phyloP scores from a whole-genome alignment of 1,140 invertebrate genomes.

The Drosophila bocqueti region DNA sequence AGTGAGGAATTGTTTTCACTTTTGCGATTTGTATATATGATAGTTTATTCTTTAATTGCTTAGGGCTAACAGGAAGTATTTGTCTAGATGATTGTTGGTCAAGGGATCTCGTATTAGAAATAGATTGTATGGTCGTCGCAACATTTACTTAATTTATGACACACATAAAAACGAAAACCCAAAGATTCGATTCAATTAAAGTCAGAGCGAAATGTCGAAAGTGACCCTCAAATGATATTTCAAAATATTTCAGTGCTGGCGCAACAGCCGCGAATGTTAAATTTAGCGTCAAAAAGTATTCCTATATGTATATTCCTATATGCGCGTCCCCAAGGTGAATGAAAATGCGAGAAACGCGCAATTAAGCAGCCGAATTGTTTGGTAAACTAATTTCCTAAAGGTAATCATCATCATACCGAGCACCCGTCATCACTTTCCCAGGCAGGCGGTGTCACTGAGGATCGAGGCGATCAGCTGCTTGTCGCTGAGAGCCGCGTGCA shows the following conservation, averaged over 20 bases:
- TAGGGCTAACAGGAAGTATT: constrained; percentile 52
- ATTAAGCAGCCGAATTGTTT: constrained; percentile 43
- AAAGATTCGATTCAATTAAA: constrained; percentile 66
- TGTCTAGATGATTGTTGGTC: constrained; percentile 43
- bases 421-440: constrained; percentile 75
- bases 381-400: constrained; percentile 32
- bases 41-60: constrained; percentile 57
- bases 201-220: constrained; percentile 53
- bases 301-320: constrained; percentile 46
- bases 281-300: constrained; percentile 62
- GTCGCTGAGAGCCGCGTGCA: constrained; percentile 91
- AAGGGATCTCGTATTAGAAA: constrained; percentile 39
- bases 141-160: constrained; percentile 58
- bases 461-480: constrained; percentile 93
- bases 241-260: constrained; percentile 75
- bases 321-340: constrained; percentile 69
- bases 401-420: constrained; percentile 35
- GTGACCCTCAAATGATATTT: constrained; percentile 81
- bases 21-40: constrained; percentile 23
- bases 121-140: constrained; percentile 19
- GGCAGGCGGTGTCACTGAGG: constrained; percentile 89
- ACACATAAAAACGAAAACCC: constrained; percentile 47
- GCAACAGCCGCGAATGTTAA: constrained; percentile 70
- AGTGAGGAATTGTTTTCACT: constrained; percentile 68
- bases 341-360: constrained; percentile 71